Conservation (phyloP, 2,888 invertebrate species). For the Xanthorhoe spadicearia region DNA sequence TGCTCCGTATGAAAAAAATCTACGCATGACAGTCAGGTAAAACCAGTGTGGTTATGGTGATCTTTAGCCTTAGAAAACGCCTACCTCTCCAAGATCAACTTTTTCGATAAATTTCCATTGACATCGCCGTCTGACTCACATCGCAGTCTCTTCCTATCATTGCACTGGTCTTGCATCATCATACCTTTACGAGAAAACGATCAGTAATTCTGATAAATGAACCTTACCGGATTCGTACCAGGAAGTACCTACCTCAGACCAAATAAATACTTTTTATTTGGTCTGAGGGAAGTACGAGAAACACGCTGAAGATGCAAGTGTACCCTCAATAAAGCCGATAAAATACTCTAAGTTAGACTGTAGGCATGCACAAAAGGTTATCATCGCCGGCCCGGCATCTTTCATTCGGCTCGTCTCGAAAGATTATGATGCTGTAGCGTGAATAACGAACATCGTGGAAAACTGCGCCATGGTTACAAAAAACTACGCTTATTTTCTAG, state of each 20-base stretch:
- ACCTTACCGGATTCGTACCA: constrained; percentile 17
- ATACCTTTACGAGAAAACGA: constrained; percentile 49
- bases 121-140: constrained; percentile 64
- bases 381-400: background rate
- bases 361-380: background rate
- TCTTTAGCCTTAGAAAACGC: constrained; percentile 24
- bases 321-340: background rate
- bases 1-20: background rate
- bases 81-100: constrained; percentile 66
- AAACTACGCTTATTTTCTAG: background rate
- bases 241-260: background rate
- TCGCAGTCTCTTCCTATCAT: constrained; percentile 67
- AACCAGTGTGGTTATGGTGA: background rate
- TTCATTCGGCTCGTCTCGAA: background rate
- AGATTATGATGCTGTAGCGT: background rate
- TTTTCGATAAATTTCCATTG: constrained; percentile 68
- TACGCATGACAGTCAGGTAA: background rate
- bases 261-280: too few relatives aligned
- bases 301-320: background rate
- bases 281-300: too few relatives aligned
- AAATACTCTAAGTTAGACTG: background rate
- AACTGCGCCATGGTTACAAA: background rate
- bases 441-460: background rate
- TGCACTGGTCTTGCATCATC: constrained; percentile 56
- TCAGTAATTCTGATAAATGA: background rate